Conservation (phyloP, 2,113 vertebrate genomes). For the Trematomus loennbergii region DNA sequence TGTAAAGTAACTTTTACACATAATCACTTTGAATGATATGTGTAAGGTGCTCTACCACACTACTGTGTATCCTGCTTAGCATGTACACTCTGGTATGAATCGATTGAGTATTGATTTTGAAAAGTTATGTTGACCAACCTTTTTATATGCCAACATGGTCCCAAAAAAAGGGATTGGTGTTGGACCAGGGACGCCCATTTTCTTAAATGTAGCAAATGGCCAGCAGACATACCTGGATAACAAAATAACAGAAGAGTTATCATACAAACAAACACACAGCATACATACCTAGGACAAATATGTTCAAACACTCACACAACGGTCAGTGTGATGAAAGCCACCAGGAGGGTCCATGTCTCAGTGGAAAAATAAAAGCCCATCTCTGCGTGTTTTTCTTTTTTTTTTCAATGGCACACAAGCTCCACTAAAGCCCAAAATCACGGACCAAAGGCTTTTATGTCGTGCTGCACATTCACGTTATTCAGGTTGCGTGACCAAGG, state of each 20-base stretch:
- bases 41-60: neutral
- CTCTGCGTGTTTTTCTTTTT: neutral
- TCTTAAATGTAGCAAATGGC: conserved; percentile 81
- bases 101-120: neutral
- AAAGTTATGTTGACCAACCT: conserved; percentile 43
- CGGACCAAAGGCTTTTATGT: conserved; percentile 2
- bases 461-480: neutral
- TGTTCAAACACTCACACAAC: conserved; percentile 60
- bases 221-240: conserved; percentile 65
- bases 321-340: conserved; percentile 65
- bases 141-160: conserved; percentile 65
- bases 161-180: conserved; percentile 66
- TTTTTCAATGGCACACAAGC: neutral
- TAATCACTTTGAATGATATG: no score
- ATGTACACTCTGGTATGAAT: neutral
- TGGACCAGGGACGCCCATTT: conserved; percentile 84
- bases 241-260: neutral
- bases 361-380: conserved; percentile 66
- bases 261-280: neutral
- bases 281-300: neutral
- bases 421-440: neutral
- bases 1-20: neutral
- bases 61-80: neutral
- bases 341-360: conserved; percentile 76
- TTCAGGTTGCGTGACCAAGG: neutral